Base-by-base conservation (phyloP, 2,797 vertebrate species). In the Pogoniulus pusillus region DNA sequence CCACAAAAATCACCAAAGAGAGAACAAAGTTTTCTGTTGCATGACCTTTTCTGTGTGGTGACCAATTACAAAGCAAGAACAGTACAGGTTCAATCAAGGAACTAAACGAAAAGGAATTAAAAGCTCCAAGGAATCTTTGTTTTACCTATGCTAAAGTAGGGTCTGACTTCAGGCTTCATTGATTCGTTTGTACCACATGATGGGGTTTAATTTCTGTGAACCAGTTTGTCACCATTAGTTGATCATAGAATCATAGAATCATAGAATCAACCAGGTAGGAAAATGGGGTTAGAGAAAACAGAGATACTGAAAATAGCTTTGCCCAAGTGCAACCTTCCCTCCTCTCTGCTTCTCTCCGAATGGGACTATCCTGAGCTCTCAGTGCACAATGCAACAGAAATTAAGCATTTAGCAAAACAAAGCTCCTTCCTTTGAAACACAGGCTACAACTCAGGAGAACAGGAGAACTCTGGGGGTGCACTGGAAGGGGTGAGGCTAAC, bases 81-180 rank as follows among this genome's bases (percentile, higher is more conserved):
- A 76, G 70, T 12, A 17, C 47, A 85, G 75, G 88, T 93, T 93
- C 84, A 95, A 93, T 90, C 94, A 93, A 83, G 76, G 66, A 89
- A 89, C 79, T 82, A 83, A 89, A 93, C 94, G 87, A 82, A 94
- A 95, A 93, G 58, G 70, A 93, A 93, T 94, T 89, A 94, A 94
- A 89, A 93, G 73, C 93, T 79, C 87, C 82, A 11, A 91, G 86
- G 55, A 66, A 90, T 87, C 84, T 75, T 87, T 78, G 90, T 75
- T 93, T 88, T 68, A 90, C 75, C 83, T 78, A 45, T 54, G 26
- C 54, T 90, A 55, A 85, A 80, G 81, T 30, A 63, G 43, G 43
- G 69, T 85, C 91, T 10, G 10, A 63, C 70, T 83, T 76, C 66
- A 85, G 73, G 82, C 84, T 53, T 87, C 88, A 73, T 8, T 87